A percentile compares a stretch with the other conserved stretches of the same genome.
Conservation (phyloP, 2,797 vertebrate genomes). For the Cercopithecus mitis region DNA sequence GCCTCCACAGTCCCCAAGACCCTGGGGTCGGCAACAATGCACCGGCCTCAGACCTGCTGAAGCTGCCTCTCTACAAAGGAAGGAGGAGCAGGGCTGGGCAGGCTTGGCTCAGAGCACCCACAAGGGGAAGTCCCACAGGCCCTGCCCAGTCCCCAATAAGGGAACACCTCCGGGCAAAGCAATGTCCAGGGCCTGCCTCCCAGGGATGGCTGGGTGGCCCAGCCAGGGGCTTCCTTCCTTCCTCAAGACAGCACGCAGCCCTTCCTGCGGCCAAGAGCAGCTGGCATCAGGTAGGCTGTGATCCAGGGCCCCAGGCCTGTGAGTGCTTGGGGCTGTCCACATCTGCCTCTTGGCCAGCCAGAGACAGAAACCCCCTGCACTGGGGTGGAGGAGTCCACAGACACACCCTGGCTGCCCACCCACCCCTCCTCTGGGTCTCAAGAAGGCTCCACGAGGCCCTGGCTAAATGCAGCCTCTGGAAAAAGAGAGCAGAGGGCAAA, state of each 20-base stretch:
- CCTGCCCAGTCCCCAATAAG: not conserved
- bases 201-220: not conserved
- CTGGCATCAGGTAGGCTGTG: not conserved
- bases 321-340: not conserved
- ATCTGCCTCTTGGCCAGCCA: not conserved
- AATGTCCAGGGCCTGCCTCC: not conserved
- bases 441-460: not conserved
- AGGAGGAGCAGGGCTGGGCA: not conserved
- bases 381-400: rapidly evolving
- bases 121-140: not conserved
- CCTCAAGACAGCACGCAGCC: not conserved
- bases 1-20: rapidly evolving
- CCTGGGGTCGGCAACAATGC: too few species aligned
- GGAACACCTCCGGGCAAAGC: not conserved
- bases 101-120: not conserved
- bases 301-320: not conserved
- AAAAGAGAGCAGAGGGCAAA: not conserved
- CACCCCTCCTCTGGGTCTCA: not conserved
- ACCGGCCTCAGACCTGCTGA: not conserved
- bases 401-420: not conserved
- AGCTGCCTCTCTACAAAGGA: not conserved
- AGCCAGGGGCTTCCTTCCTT: constrained; percentile 44
- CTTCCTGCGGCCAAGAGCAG: not conserved
- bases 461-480: not conserved
- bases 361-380: not conserved